Evolutionary conservation across 2,888 invertebrate species (phyloP).

Genomic region (Meganola albula): DNA sequence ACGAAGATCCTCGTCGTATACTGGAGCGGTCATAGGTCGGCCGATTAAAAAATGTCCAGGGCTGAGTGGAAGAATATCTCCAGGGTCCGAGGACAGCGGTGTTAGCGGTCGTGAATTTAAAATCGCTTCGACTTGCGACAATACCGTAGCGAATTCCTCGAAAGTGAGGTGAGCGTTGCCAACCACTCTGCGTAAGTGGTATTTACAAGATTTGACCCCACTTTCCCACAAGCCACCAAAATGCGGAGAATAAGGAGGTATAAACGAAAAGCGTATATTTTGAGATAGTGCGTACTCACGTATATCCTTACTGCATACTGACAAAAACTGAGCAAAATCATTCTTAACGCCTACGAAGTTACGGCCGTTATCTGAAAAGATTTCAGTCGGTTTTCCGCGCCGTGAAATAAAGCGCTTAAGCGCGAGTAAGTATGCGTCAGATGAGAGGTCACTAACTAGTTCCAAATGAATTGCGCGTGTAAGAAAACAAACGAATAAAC

Average conservation of each 20-base stretch:
- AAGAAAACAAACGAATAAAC: background rate
- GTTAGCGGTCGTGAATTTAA: too few species aligned
- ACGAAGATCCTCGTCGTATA: too few species aligned
- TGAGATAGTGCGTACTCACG: background rate
- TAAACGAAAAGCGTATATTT: background rate
- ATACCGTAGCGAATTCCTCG: too few species aligned
- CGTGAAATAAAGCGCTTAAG: constrained; percentile 3
- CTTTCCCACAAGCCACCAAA: too few species aligned
- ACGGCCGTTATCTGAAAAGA: background rate
- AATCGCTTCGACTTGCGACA: too few species aligned
- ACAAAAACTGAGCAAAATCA: background rate
- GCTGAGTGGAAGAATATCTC: too few species aligned
- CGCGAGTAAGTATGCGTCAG: background rate
- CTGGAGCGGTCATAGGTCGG: too few species aligned
- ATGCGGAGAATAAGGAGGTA: background rate
- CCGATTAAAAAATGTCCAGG: too few species aligned
- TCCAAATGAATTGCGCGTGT: background rate
- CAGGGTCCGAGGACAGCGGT: too few species aligned
- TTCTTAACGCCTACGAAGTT: background rate
- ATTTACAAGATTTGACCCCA: too few species aligned
- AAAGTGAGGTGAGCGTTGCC: too few species aligned
- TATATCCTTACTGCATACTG: background rate
- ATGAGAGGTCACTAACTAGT: background rate
- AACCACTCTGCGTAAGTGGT: too few species aligned
- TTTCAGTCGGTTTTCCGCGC: constrained; percentile 3